A percentile compares a stretch with the other conserved stretches of the same genome.
These are phyloP conservation scores for Ia io DNA, from an alignment of 2,113 vertebrate genomes.

Conservation along the genomic window DNA sequence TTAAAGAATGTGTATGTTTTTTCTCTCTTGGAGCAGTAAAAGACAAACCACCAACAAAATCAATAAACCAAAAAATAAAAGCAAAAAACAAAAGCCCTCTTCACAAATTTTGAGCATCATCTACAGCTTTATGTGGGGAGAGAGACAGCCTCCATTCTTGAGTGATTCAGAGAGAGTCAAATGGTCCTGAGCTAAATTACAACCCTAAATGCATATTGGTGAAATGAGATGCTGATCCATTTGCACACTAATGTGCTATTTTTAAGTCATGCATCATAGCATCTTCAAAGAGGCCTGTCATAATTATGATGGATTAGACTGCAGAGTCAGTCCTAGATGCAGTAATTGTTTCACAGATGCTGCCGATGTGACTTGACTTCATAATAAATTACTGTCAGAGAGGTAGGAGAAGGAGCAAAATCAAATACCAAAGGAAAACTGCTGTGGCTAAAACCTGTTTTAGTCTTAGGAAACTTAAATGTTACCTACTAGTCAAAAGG, in stretches of 20 bases:
- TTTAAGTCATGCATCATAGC: constrained; percentile 82
- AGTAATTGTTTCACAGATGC: constrained; percentile 92
- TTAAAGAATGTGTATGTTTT: neutral
- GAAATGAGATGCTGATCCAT: constrained; percentile 78
- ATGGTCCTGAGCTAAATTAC: constrained; percentile 68
- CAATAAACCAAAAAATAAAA: constrained; percentile 17
- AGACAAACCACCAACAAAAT: neutral
- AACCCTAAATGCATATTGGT: constrained; percentile 70
- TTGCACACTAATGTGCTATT: constrained; percentile 84
- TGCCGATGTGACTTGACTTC: constrained; percentile 88
- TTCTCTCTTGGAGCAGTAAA: neutral
- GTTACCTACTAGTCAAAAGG: neutral
- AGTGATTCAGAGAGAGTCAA: constrained; percentile 66
- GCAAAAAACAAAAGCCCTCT: neutral
- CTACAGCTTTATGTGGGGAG: constrained; percentile 57
- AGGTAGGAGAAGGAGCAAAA: constrained; percentile 22
- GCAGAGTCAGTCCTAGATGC: constrained; percentile 84
- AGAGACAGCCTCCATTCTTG: constrained; percentile 44
- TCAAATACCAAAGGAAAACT: constrained; percentile 56
- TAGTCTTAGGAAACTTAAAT: neutral
- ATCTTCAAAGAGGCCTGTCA: constrained; percentile 87
- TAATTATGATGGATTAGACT: constrained; percentile 94
- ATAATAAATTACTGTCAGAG: constrained; percentile 80
- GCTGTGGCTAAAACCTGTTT: constrained; percentile 51
- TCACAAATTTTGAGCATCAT: constrained; percentile 28